phyloP scores from a whole-genome alignment of 2,797 vertebrate genomes.

The Phalanger gymnotis region DNA sequence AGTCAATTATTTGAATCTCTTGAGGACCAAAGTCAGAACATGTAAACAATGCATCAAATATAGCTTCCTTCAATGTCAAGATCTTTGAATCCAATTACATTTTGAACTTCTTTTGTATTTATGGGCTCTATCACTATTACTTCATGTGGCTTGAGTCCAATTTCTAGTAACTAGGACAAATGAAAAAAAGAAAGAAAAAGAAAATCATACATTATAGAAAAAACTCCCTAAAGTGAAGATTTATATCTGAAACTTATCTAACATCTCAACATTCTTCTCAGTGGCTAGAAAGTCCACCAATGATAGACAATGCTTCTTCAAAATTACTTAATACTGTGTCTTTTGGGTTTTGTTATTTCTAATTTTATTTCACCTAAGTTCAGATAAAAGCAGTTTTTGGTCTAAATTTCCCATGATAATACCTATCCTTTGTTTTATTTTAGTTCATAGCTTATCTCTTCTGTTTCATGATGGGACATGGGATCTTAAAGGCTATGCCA shows the following conservation, averaged over 20 bases:
- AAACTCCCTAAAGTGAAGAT: constrained; percentile 24
- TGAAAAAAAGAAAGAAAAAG: background rate
- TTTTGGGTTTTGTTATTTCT: too few relatives aligned
- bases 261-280: background rate
- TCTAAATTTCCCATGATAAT: too few relatives aligned
- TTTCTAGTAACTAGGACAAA: constrained; percentile 48
- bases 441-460: too few relatives aligned
- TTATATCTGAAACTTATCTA: constrained; percentile 35
- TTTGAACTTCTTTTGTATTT: background rate
- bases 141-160: constrained; percentile 51
- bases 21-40: constrained; percentile 13
- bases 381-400: too few relatives aligned
- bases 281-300: too few relatives aligned
- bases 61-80: background rate
- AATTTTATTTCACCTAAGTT: too few relatives aligned
- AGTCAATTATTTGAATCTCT: background rate
- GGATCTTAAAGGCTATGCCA: too few relatives aligned
- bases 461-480: too few relatives aligned
- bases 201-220: constrained; percentile 20
- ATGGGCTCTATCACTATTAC: constrained; percentile 47
- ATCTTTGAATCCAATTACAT: constrained; percentile 35
- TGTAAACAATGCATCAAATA: background rate
- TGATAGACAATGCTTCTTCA: too few relatives aligned
- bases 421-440: too few relatives aligned
- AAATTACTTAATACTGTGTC: too few relatives aligned